phyloP scores from a whole-genome alignment of 2,888 invertebrate genomes.

The Malthinus flaveolus region DNA sequence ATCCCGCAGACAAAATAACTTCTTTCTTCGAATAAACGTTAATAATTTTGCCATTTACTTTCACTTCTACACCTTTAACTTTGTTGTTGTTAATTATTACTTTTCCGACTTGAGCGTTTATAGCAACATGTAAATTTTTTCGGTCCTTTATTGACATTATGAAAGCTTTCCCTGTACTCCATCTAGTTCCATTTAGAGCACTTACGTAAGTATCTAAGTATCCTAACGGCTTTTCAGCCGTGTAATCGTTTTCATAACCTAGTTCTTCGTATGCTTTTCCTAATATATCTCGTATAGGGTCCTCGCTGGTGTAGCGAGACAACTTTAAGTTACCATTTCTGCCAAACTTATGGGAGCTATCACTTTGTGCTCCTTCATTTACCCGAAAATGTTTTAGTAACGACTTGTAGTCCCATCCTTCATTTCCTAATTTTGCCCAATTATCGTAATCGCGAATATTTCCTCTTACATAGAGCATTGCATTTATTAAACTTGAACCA shows the following conservation, averaged over 20 bases:
- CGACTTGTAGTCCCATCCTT: background rate
- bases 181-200: slow-evolving; percentile 68
- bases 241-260: slow-evolving; percentile 43
- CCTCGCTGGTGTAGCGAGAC: slow-evolving; percentile 47
- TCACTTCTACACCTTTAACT: slow-evolving; percentile 54
- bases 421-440: slow-evolving; percentile 78
- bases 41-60: slow-evolving; percentile 36
- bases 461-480: slow-evolving; percentile 85
- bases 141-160: slow-evolving; percentile 64
- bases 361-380: background rate
- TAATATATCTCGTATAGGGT: slow-evolving; percentile 46
- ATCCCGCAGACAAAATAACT: slow-evolving; percentile 85
- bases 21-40: slow-evolving; percentile 66
- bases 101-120: slow-evolving; percentile 60
- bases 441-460: slow-evolving; percentile 80
- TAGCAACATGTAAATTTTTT: slow-evolving; percentile 62
- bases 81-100: slow-evolving; percentile 44
- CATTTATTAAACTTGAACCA: slow-evolving; percentile 80
- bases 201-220: slow-evolving; percentile 38
- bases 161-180: slow-evolving; percentile 82
- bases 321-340: slow-evolving; percentile 57
- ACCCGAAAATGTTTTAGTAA: background rate
- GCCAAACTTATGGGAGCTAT: slow-evolving; percentile 37
- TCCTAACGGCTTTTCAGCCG: slow-evolving; percentile 40
- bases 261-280: slow-evolving; percentile 55